Evolutionary conservation across 1,140 invertebrate species (phyloP), one percentile per base, ranked within the genome.

Genomic region (Stegodyphus mimosarum): DNA sequence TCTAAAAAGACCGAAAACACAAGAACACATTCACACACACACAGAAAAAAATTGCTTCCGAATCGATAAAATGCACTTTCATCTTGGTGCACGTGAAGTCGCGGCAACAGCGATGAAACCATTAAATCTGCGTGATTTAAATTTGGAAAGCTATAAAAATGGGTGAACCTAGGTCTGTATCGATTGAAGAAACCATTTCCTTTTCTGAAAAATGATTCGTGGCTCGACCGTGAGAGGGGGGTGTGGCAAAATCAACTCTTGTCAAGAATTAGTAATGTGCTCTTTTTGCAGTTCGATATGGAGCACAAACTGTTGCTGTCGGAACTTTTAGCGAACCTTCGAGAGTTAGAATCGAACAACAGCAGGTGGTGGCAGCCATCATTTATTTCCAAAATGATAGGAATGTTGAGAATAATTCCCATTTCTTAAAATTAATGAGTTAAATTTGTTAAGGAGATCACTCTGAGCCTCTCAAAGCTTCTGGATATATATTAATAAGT

Each of bases 121-220:
- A 81, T 81, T 81, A 81, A 81, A 81, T 63, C 11, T 52, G 11
- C 67, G 70, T 81, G 78, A 81, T 81, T 81, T 81, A 72, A 81
- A 81, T 81, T 72, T 81, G 51, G 78, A 72, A 53, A 81, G 78
- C 70, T 63, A 71, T 81, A 33, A 33, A 33, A 33, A 33, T 33
- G 33, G 33, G 33, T 33, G 69, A 81, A 72, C 52, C 53, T 60
- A 51, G 53, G 52, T 18, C 11, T 55, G 6, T 64, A 81, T 81
- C 70, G 78, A 81, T 81, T 81, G 69, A 10, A 60, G 33, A 33
- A 71, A 63, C 52, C 53, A 72, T 72, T 72, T 81, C 51, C 70
- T 71, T 13, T 49, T 81, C 18, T 81, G 70, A 81, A 81, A 81
- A 81, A 81, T 81, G 78, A 69, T 51, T 81, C 33, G 33, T 52